A percentile compares a stretch with the other conserved stretches of the same genome.
phyloP scores from a whole-genome alignment of 2,797 vertebrate genomes.

The Sebastes matsubarae region DNA sequence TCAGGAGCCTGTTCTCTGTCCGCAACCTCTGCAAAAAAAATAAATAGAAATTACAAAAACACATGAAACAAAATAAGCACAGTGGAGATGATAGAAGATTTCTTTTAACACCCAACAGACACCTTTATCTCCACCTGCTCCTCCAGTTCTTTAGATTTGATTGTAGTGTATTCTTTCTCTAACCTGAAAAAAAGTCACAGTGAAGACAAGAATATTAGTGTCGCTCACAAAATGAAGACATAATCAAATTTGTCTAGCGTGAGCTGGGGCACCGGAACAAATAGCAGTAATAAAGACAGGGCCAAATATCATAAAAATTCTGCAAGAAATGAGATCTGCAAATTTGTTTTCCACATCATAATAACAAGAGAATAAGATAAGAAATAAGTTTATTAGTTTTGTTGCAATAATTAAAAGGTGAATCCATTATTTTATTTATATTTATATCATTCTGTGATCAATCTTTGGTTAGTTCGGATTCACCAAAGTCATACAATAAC shows the following conservation, averaged over 20 bases:
- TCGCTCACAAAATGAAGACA: background rate
- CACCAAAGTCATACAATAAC: too few species aligned
- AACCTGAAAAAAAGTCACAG: slow-evolving; percentile 80
- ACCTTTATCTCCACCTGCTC: slow-evolving; percentile 99
- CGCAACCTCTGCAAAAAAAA: slow-evolving; percentile 89
- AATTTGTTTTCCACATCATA: background rate
- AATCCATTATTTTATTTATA: too few species aligned
- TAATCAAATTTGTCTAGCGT: background rate
- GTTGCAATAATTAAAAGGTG: background rate
- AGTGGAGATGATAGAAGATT: background rate
- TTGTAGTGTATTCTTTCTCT: slow-evolving; percentile 99
- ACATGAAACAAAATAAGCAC: background rate
- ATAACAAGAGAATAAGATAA: background rate
- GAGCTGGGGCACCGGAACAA: background rate
- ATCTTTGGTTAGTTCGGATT: too few species aligned
- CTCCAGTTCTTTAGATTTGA: slow-evolving; percentile 99
- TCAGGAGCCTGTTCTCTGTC: slow-evolving; percentile 96
- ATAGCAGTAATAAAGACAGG: background rate
- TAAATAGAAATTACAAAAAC: background rate
- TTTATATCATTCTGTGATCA: too few species aligned
- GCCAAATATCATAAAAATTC: background rate
- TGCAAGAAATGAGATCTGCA: background rate
- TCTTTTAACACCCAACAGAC: slow-evolving; percentile 34
- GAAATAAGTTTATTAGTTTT: background rate
- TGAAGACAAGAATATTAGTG: background rate